Percentiles rank a stretch among this genome's conserved stretches.
These are phyloP conservation scores for Scaptomyza caliginosa DNA, from an alignment of 2,888 invertebrate genomes.

Conservation along the genomic window DNA sequence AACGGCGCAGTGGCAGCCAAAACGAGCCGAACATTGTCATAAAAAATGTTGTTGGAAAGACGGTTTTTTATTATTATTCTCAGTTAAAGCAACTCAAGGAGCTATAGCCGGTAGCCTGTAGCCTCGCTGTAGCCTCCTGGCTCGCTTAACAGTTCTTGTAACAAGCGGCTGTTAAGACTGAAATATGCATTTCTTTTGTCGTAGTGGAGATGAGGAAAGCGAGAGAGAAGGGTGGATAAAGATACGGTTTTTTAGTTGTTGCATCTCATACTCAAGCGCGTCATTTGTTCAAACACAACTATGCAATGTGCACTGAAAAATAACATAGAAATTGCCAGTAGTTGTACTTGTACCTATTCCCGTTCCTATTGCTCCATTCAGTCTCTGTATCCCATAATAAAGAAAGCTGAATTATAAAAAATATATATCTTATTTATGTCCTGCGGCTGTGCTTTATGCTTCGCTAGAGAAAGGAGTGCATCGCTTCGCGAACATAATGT, in stretches of 20 bases:
- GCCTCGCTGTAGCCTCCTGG: constrained; percentile 28
- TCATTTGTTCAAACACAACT: constrained; percentile 66
- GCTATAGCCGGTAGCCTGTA: constrained; percentile 11
- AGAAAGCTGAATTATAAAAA: constrained; percentile 58
- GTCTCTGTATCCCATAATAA: constrained; percentile 32
- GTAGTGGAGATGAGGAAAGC: constrained; percentile 15
- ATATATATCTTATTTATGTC: constrained; percentile 73
- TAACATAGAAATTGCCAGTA: constrained; percentile 31
- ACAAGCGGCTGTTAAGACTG: constrained; percentile 61
- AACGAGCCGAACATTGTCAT: constrained; percentile 63
- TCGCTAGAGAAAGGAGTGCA: constrained; percentile 36
- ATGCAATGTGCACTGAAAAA: constrained; percentile 27
- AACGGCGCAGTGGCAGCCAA: constrained; percentile 21
- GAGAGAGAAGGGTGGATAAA: neutral
- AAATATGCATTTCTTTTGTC: constrained; percentile 74
- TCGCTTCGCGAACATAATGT: constrained; percentile 58
- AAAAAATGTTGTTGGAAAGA: constrained; percentile 61
- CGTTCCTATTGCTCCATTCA: neutral
- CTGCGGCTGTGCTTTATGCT: constrained; percentile 74
- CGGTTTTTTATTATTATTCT: constrained; percentile 21
- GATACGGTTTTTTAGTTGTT: neutral
- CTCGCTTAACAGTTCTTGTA: constrained; percentile 55
- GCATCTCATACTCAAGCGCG: constrained; percentile 44
- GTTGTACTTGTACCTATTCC: neutral
- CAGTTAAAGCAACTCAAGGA: constrained; percentile 13